Base-by-base conservation (phyloP, 1,140 invertebrate species). In the Scaptomyza pallida region DNA sequence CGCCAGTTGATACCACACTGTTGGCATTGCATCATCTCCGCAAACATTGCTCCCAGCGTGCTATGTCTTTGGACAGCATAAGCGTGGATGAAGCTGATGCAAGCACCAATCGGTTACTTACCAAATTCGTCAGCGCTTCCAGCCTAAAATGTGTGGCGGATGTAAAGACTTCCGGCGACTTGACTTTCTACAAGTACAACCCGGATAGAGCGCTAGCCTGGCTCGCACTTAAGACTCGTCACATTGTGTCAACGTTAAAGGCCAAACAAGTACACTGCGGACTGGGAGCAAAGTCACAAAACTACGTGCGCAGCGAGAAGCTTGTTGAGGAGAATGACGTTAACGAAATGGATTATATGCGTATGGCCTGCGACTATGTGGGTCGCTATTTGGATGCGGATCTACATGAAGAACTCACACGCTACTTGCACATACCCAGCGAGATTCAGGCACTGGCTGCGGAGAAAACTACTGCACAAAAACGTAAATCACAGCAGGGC, bases 141-240 rank as follows among this genome's bases (percentile, higher is more conserved):
- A 52, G 72, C n/a, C 61, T 91, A 1, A 45, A 56, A 6, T 77
- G 75, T 26, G 67, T 91, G 23, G 51, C 82, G 10, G 89, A 90
- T 67, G 59, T 77, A 4, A 91, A 91, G 59, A 44, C 16, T 1
- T 93, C 94, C 72, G 93, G 93, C 70, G 94, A 95, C 30, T 89
- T 95, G 19, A 94, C 93, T 83, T 95, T 95, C 9, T 96, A 94
- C 73, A 96, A 96, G 92, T 96, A 94, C 75, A 96, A 96, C 92
- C 94, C 95, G 82, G 94, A 95, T 41, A 96, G 96, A 85, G 93
- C 95, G 0, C 78, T 96, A 33, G 90, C 91, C n/a, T 96, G 95
- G 95, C 91, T 97, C 15, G 92, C 94, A 43, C 92, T 93, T 5
- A 96, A 95, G 91, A 93, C 95, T 0, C 93, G 93, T 69, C 93